Percentiles rank a stretch among this genome's conserved stretches.
phyloP scores from a whole-genome alignment of 1,140 invertebrate genomes.

The Chlorops oryzae region DNA sequence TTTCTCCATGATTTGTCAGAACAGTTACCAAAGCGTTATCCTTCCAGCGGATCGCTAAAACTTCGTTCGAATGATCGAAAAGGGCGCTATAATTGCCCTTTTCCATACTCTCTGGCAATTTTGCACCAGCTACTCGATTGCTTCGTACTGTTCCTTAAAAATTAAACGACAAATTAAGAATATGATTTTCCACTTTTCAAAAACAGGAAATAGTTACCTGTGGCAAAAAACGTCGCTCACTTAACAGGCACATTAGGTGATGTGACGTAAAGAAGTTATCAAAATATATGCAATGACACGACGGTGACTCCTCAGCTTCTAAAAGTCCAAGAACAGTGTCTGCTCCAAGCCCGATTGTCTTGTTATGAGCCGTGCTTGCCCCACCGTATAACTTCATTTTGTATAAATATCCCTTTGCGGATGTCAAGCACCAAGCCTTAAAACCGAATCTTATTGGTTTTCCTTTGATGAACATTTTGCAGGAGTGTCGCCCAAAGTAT shows the following conservation, averaged over 20 bases:
- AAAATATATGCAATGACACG: neutral
- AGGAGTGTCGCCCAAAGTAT: no score
- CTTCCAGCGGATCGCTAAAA: neutral
- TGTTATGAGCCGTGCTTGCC: neutral
- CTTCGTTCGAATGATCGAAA: no score
- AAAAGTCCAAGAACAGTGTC: neutral
- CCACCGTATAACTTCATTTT: neutral
- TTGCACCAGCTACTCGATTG: no score
- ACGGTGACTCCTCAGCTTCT: neutral
- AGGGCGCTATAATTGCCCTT: no score
- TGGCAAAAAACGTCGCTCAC: neutral
- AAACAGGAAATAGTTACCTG: neutral
- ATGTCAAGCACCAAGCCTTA: neutral
- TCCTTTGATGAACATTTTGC: neutral
- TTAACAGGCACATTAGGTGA: neutral
- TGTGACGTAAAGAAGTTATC: no score
- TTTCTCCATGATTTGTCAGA: neutral
- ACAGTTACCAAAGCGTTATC: neutral
- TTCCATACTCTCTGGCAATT: no score
- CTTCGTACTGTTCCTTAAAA: no score
- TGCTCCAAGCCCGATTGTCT: neutral
- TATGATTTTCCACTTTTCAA: no score
- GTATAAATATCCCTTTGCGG: neutral
- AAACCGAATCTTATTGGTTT: neutral
- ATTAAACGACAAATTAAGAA: no score